These are phyloP conservation scores for Cyanoramphus novaezelandiae DNA, from an alignment of 2,113 vertebrate genomes.

Conservation along the genomic window DNA sequence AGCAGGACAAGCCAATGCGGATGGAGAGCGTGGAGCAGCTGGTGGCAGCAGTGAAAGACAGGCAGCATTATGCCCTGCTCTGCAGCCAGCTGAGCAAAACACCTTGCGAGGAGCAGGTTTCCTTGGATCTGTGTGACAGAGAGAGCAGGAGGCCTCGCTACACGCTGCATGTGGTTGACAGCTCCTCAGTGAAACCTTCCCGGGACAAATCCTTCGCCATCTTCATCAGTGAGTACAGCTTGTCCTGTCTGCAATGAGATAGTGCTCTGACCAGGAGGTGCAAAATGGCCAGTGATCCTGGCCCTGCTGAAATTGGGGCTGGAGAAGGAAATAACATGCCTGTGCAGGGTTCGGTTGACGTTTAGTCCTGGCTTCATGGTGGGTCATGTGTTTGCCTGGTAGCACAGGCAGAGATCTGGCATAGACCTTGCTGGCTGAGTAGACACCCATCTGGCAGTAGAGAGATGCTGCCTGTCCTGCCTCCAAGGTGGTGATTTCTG, in stretches of 20 bases:
- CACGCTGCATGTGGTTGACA: slow-evolving; percentile 89
- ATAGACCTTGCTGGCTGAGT: background rate
- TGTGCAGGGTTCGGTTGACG: rapidly evolving
- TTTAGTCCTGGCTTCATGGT: background rate
- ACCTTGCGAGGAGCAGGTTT: slow-evolving; percentile 71
- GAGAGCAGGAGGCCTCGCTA: slow-evolving; percentile 85
- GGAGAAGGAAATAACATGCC: background rate
- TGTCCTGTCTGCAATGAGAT: background rate
- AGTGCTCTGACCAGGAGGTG: background rate
- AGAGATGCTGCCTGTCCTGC: background rate
- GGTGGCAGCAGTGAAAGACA: slow-evolving; percentile 83
- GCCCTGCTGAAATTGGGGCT: background rate
- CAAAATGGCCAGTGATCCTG: rapidly evolving
- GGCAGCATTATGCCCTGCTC: slow-evolving; percentile 88
- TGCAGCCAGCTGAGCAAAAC: slow-evolving; percentile 81
- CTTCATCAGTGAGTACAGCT: slow-evolving; percentile 90
- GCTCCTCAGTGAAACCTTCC: slow-evolving; percentile 78
- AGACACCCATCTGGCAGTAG: background rate
- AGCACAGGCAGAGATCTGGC: background rate
- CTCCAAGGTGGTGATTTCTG: background rate
- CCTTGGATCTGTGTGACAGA: slow-evolving; percentile 85
- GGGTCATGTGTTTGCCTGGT: background rate
- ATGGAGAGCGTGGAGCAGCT: slow-evolving; percentile 73
- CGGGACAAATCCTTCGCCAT: slow-evolving; percentile 89
- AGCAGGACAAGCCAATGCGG: slow-evolving; percentile 82